Base-by-base conservation (phyloP, 2,113 vertebrate genomes). In the Labrus mixtus region DNA sequence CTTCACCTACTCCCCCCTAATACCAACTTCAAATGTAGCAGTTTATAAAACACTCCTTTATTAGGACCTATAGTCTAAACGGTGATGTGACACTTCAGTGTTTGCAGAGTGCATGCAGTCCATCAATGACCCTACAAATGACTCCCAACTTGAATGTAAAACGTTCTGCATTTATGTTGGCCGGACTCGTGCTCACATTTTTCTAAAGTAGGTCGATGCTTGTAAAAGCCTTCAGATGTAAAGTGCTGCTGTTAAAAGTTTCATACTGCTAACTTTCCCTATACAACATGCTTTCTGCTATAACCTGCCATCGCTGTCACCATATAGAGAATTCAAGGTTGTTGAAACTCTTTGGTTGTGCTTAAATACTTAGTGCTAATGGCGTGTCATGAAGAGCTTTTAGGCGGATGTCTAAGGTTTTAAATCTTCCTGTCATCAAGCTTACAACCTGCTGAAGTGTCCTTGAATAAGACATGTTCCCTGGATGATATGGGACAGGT, bases 391-490 rank as follows among this genome's bases (percentile, higher is more conserved):
- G 70, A 0, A 41, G 8, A 64, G n/a, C 48, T 54, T 78, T 78
- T 22, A 51, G 51, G 60, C 46, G 22, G 70, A 81, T 63, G 71
- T 74, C 65, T 46, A 13, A 45, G 50, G 39, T 15, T 72, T 68
- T 81, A 90, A 80, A 81, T 85, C 80, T 63, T 73, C 23, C 68
- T 82, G 76, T 88, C 88, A 51, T 67, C 75, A n/a, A 39, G 13
- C 60, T 33, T 68, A 12, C 53, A 65, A 37, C 25, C 41, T 6
- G n/a, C 39, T 66, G 69, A 75, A 56, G 61, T 73, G 76, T 79
- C 84, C 80, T 82, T 84, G 82, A 72, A 50, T 29, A 36, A 61
- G 65, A 83, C 16, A 4, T 53, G 17, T 2, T 13, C 39, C 62
- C 65, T 68, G 16, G 63, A 48, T 67, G 59, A 50, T 74, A 56